Percentiles rank a stretch among this genome's conserved stretches.
Conservation (phyloP, 2,113 vertebrate genomes). For the Leptobrachium leishanense region DNA sequence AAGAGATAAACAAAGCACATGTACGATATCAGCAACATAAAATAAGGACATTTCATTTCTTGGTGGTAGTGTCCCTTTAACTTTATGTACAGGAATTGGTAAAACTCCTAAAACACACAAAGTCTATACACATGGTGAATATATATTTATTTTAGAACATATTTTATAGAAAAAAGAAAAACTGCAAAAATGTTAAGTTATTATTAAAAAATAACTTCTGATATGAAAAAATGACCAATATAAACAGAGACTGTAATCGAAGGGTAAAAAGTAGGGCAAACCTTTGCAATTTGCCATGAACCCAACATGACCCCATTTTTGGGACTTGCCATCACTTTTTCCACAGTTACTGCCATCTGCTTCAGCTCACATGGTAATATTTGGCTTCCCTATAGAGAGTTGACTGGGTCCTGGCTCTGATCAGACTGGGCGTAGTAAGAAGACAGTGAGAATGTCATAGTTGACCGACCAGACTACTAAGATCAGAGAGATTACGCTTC, state of each 20-base stretch:
- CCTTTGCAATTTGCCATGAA: constrained; percentile 67
- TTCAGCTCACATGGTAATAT: constrained; percentile 61
- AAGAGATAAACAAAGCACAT: too few relatives aligned
- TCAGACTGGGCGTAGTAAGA: constrained; percentile 72
- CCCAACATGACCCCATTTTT: constrained; percentile 64
- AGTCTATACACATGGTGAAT: too few relatives aligned
- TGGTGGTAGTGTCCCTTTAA: too few relatives aligned
- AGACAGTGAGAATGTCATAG: constrained; percentile 74
- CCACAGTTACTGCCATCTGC: constrained; percentile 62
- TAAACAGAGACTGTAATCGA: not conserved
- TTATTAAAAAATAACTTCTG: too few relatives aligned
- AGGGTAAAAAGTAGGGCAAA: constrained; percentile 47
- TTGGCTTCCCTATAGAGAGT: constrained; percentile 68
- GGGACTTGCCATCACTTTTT: constrained; percentile 55
- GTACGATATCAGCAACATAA: too few relatives aligned
- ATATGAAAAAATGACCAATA: too few relatives aligned
- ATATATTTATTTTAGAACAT: too few relatives aligned
- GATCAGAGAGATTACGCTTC: constrained; percentile 76
- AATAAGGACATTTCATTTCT: too few relatives aligned
- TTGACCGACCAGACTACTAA: constrained; percentile 68
- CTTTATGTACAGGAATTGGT: too few relatives aligned
- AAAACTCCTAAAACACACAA: too few relatives aligned
- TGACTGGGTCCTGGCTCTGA: constrained; percentile 64
- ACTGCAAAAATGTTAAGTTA: too few relatives aligned
- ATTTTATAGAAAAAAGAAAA: too few relatives aligned